Evolutionary conservation across 2,888 invertebrate genomes (phyloP).

Genomic region (Caradrina kadenii): DNA sequence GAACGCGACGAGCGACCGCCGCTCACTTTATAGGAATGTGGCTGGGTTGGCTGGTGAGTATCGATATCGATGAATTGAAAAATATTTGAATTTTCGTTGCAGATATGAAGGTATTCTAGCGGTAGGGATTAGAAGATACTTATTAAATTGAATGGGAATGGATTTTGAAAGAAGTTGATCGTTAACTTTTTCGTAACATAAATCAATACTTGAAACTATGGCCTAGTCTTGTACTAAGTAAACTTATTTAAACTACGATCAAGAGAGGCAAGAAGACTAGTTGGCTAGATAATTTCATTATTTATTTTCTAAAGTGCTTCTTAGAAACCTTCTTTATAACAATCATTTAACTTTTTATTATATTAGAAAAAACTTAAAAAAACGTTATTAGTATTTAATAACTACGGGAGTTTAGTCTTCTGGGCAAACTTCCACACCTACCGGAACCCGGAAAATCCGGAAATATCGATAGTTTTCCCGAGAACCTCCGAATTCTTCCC

Average conservation of each 20-base stretch:
- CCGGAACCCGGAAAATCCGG: not conserved
- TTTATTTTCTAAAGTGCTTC: not conserved
- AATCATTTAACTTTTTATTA: too few species aligned
- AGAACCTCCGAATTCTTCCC: constrained; percentile 61
- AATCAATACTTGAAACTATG: not conserved
- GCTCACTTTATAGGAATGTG: constrained; percentile 64
- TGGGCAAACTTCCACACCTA: too few species aligned
- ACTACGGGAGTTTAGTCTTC: too few species aligned
- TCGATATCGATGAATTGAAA: constrained; percentile 49
- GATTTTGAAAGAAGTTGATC: too few species aligned
- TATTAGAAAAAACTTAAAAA: too few species aligned
- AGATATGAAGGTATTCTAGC: not conserved
- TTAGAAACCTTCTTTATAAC: not conserved
- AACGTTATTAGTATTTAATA: too few species aligned
- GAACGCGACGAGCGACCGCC: constrained; percentile 72
- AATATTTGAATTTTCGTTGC: not conserved
- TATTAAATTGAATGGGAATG: not conserved
- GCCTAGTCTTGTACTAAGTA: not conserved
- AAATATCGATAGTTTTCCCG: constrained; percentile 28
- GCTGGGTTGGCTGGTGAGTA: constrained; percentile 2
- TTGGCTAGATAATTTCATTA: not conserved
- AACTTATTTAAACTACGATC: not conserved
- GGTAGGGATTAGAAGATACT: not conserved
- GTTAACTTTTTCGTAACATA: too few species aligned
- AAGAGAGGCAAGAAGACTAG: not conserved